These are phyloP conservation scores for Teinopalpus imperialis DNA, from an alignment of 2,888 invertebrate genomes.

Conservation along the genomic window DNA sequence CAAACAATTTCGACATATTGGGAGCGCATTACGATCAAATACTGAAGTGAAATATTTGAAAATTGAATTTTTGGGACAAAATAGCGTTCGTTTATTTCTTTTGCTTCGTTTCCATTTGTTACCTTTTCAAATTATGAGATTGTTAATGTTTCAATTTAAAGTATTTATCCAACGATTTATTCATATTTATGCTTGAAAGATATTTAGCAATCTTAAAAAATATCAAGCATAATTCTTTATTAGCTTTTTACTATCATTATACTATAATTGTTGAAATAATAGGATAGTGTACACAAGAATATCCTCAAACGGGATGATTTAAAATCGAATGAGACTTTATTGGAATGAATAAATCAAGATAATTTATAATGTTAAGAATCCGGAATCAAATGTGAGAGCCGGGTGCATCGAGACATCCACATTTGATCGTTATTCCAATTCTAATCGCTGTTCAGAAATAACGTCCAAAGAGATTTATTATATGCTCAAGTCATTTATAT, in stretches of 20 bases:
- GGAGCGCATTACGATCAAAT: conserved; percentile 25
- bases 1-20: conserved; percentile 31
- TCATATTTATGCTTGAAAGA: too few relatives aligned
- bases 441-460: conserved; percentile 59
- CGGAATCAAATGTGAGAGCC: conserved; percentile 45
- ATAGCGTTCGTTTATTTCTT: too few relatives aligned
- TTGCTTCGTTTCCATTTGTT: too few relatives aligned
- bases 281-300: too few relatives aligned
- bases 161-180: too few relatives aligned
- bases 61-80: neutral
- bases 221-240: too few relatives aligned
- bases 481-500: conserved; percentile 26
- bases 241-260: too few relatives aligned
- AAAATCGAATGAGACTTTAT: conserved; percentile 26
- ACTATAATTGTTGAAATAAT: too few relatives aligned
- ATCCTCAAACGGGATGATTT: neutral
- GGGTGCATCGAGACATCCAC: conserved; percentile 59
- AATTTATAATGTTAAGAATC: conserved; percentile 41
- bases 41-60: neutral
- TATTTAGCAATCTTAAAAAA: too few relatives aligned
- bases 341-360: conserved; percentile 33
- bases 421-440: conserved; percentile 55
- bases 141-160: too few relatives aligned
- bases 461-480: conserved; percentile 42
- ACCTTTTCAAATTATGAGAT: too few relatives aligned